Evolutionary conservation across 2,113 vertebrate genomes (phyloP), one percentile per base, ranked within the genome.

Genomic region (Pterocles orientalis): DNA sequence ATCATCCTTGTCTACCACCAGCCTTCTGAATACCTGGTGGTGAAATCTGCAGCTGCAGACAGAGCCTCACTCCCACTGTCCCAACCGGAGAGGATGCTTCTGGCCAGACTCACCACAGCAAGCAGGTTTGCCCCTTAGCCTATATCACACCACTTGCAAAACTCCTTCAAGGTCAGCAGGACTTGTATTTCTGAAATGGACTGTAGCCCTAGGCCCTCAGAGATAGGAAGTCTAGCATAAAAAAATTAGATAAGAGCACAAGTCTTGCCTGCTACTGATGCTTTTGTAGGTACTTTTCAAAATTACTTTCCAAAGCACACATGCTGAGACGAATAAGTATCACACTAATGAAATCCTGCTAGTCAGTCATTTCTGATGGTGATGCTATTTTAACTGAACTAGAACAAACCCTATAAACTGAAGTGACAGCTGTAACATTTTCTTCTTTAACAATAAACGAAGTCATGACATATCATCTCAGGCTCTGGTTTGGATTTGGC

Each of bases 341-440:
- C 31, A 61, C 57, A 84, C 65, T 65, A 94, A 89, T 19, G 41
- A 84, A 89, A 94, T 69, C 61, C 81, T 86, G 14, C 53, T 68
- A 76, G n/a, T 89, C 86, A 79, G 61, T 79, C 16, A 89, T 62
- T 96, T 93, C 70, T 89, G 80, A 78, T 41, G 69, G 69, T 0
- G 0, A 48, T 56, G 62, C 71, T 88, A 31, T 73, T 84, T 89
- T 89, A 89, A 75, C 61, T 54, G n/a, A 87, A 93, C 60, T 69
- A 62, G 69, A 84, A 89, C 61, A 92, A 95, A 87, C 34, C 28
- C 77, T 53, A 50, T 47, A 81, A 80, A 91, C 28, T 11, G 28
- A 92, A 85, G 17, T 41, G 76, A 85, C 90, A 94, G 65, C 65
- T 92, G 9, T 57, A 88, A 73, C 36, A 91, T 76, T 86, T 93